phyloP scores from a whole-genome alignment of 2,113 vertebrate genomes.

The Eulemur macaco region DNA sequence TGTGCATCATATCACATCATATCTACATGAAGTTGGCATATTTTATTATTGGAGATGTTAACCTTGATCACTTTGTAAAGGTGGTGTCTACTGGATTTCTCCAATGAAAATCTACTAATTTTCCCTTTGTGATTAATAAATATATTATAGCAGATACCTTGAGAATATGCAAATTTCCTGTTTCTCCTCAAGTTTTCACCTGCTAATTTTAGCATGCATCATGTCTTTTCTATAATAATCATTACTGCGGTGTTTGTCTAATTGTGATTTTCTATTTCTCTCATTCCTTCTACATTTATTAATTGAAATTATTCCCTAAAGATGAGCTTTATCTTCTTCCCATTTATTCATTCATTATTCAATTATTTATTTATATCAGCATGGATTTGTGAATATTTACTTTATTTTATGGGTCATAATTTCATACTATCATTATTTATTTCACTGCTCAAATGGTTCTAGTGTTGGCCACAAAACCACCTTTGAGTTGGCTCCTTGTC shows the following conservation, averaged over 20 bases:
- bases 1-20: background rate
- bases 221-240: background rate
- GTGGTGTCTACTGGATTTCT: background rate
- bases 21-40: background rate
- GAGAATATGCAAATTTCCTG: background rate
- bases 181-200: background rate
- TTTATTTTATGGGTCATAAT: background rate
- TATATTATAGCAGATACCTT: background rate
- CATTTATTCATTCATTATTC: background rate
- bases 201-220: background rate
- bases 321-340: background rate
- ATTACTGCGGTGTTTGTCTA: background rate
- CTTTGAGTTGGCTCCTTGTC: background rate
- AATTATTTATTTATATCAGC: background rate
- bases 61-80: background rate
- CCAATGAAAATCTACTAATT: background rate
- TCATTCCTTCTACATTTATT: background rate
- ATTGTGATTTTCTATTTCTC: background rate
- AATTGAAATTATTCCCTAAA: background rate
- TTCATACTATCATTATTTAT: background rate
- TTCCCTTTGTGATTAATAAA: background rate
- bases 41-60: background rate
- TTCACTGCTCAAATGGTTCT: background rate
- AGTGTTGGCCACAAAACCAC: background rate
- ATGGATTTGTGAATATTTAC: background rate